Evolutionary conservation across 2,888 invertebrate genomes (phyloP).

Genomic region (Caenorhabditis angaria): DNA sequence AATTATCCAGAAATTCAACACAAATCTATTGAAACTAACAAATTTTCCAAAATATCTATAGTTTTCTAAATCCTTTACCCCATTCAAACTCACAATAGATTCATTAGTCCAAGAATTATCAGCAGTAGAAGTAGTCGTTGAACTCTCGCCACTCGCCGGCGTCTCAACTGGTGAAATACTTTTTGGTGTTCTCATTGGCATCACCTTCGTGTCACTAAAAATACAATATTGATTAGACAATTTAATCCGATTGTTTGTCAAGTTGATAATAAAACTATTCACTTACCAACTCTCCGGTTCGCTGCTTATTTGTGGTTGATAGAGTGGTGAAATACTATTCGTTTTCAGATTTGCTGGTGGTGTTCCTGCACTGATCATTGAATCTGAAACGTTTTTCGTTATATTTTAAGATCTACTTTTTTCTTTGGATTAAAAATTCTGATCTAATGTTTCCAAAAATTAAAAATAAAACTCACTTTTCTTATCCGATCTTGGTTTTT

Average conservation of each 20-base stretch:
- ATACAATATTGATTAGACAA: constrained; percentile 13
- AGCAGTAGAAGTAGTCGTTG: constrained; percentile 15
- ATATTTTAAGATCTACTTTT: neutral
- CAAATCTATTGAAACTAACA: neutral
- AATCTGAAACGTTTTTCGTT: neutral
- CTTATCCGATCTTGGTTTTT: constrained; percentile 56
- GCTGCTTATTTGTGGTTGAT: constrained; percentile 47
- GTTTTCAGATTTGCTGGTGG: neutral
- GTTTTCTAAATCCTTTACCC: neutral
- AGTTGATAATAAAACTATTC: constrained; percentile 3
- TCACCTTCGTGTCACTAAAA: constrained; percentile 9
- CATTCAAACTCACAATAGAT: constrained; percentile 10
- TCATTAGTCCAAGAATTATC: constrained; percentile 29
- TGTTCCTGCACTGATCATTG: neutral
- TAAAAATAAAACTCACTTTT: constrained; percentile 15
- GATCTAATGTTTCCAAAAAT: neutral
- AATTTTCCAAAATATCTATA: neutral
- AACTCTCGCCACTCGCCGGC: constrained; percentile 24
- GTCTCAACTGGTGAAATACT: constrained; percentile 42
- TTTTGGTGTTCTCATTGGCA: constrained; percentile 32
- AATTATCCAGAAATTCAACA: too few species aligned
- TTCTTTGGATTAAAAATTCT: neutral
- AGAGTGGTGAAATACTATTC: constrained; percentile 18
- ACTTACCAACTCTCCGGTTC: constrained; percentile 53
- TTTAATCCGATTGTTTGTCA: constrained; percentile 32